Evolutionary conservation across 1,140 invertebrate genomes (phyloP), one percentile per base, ranked within the genome.

Genomic region (Helicoverpa zea): DNA sequence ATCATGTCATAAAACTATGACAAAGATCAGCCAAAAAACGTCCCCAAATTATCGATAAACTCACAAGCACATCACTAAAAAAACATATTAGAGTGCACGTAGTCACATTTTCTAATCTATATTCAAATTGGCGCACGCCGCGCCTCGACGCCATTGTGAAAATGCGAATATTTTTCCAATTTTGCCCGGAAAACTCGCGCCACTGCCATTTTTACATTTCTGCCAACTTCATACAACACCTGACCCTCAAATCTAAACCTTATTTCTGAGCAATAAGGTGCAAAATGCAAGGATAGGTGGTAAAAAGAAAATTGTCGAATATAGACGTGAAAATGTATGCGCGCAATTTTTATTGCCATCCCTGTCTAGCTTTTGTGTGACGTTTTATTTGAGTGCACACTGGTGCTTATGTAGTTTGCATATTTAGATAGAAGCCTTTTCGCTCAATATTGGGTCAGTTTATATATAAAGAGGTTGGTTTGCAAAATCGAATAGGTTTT

Each of bases 51-150:
- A 84, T 87, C 87, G 87, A 88, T 73, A 82, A 74, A 23, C 29
- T 23, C 13, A 13, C 3, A 11, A 43, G 23, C 56, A 54, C 87
- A 84, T 76, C 89, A 68, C 88, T 90, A 84, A 29, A 83, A 87
- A 90, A 90, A 89, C 89, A 91, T 91, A 92, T 92, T 92, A 90
- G 89, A 92, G 86, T 86, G 85, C 83, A 88, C 85, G 87, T 85
- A 89, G 89, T 90, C 91, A 90, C 91, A 92, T 92, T 89, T 92
- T 92, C 88, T 92, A 92, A 92, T 92, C 90, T 92, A 91, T 90
- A 92, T 91, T 92, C 91, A 92, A 92, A 92, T 92, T 92, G 90
- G 87, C 91, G 89, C 85, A 87, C 83, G 87, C 88, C 88, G 82
- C 51, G 70, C 85, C 79, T 72, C 86, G 87, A 73, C 86, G 86